Evolutionary conservation across 2,113 vertebrate genomes (phyloP), one percentile per base, ranked within the genome.

Genomic region (Telmatochromis sp.): DNA sequence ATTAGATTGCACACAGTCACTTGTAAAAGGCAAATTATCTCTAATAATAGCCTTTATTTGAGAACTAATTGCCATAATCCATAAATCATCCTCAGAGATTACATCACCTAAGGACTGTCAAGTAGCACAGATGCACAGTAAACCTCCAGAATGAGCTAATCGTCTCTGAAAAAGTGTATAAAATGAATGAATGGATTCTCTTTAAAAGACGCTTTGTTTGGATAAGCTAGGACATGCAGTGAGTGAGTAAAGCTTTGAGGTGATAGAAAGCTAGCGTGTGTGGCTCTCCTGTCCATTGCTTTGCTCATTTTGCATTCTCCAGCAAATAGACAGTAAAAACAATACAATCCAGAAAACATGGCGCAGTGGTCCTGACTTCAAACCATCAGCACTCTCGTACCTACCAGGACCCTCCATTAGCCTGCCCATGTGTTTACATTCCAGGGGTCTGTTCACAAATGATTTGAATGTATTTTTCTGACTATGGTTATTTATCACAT

Each of bases 401-500:
- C 71, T 54, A 53, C 73, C 80, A 75, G 85, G 91, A 89, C 87
- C 95, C 88, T 93, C 93, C 88, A 94, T 94, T 94, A 95, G 92
- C 89, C 83, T 60, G 84, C 87, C 78, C 35, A 19, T 55, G 85
- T 93, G 91, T 93, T 95, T 94, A 95, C 94, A 94, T 92, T 93
- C 71, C 82, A 80, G 82, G 88, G 93, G 85, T 92, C 90, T 85
- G 86, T 84, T 91, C 84, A 47, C 89, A 89, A 94, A 92, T 89
- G 73, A 86, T 94, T 93, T 81, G 75, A 91, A 95, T 93, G 90
- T 81, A 84, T 86, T 86, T 65, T 78, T 28, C 54, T 45, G 53
- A 80, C 92, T 81, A 85, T 87, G 88, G 92, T 95, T 96, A 96
- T 96, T 96, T 94, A 96, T 96, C 96, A 96, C 89, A 90, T 80